These are phyloP conservation scores for Falco novaeseelandiae DNA, from an alignment of 2,797 vertebrate species.

Conservation along the genomic window DNA sequence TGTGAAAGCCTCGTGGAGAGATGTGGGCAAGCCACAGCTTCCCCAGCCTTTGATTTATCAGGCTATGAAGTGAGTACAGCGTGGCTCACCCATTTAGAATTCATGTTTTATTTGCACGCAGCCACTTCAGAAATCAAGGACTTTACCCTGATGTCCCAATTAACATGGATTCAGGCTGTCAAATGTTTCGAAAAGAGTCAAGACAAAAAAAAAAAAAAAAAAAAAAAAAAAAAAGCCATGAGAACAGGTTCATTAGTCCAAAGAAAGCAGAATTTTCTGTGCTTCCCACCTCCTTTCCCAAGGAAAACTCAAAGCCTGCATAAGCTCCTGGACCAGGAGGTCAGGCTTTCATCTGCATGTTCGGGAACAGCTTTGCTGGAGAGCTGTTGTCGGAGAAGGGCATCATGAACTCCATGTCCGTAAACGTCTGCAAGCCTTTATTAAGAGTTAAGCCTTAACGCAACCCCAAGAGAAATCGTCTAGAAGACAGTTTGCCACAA, in stretches of 20 bases:
- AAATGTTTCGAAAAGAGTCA: neutral
- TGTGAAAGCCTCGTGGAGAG: neutral
- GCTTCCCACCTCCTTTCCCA: neutral
- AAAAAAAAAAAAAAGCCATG: neutral
- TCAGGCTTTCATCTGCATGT: neutral
- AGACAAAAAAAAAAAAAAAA: neutral
- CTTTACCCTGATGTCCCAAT: neutral
- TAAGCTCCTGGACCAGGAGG: neutral
- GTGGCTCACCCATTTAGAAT: neutral
- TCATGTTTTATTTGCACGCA: neutral
- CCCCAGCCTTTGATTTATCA: neutral
- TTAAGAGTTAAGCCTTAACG: neutral
- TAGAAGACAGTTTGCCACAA: neutral
- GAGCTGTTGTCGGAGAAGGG: fast-evolving
- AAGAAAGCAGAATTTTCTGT: neutral
- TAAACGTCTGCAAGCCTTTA: neutral
- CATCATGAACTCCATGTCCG: neutral
- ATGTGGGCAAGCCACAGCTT: neutral
- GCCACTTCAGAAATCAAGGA: neutral
- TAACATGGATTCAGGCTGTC: neutral
- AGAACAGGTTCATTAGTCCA: neutral
- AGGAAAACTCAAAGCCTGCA: neutral
- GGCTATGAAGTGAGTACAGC: neutral
- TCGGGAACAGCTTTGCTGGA: neutral
- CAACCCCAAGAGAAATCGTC: neutral